phyloP scores from a whole-genome alignment of 1,140 invertebrate species.

The Drosophila takahashii region DNA sequence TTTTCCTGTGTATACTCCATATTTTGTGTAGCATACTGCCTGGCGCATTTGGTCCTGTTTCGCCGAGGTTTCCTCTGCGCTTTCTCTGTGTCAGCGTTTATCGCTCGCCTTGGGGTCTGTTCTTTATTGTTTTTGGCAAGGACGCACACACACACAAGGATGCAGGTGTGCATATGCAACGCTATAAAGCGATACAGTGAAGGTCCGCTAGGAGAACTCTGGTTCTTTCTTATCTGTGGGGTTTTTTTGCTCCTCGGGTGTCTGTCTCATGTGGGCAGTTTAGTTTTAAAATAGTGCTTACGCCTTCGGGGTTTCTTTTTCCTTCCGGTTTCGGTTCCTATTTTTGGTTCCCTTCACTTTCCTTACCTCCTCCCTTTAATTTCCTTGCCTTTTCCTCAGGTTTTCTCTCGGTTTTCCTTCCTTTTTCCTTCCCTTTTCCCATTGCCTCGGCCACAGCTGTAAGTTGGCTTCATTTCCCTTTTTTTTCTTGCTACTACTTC shows the following conservation, averaged over 20 bases:
- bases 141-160: slow-evolving; percentile 28
- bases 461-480: slow-evolving; percentile 35
- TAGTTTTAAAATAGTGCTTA: slow-evolving; percentile 45
- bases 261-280: slow-evolving; percentile 59
- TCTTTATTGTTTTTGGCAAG: slow-evolving; percentile 67
- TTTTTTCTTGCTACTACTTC: slow-evolving; percentile 13
- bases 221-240: background rate
- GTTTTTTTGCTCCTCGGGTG: background rate
- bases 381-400: slow-evolving; percentile 4
- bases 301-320: slow-evolving; percentile 16
- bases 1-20: slow-evolving; percentile 5
- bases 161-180: slow-evolving; percentile 30
- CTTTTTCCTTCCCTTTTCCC: slow-evolving; percentile 13
- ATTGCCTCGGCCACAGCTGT: slow-evolving; percentile 29
- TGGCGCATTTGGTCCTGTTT: slow-evolving; percentile 29
- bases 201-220: background rate
- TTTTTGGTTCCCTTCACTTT: background rate
- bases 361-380: slow-evolving; percentile 1
- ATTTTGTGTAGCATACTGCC: slow-evolving; percentile 43
- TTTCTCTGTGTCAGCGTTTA: slow-evolving; percentile 63
- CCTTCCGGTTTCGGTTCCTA: slow-evolving; percentile 25
- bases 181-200: slow-evolving; percentile 24
- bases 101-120: slow-evolving; percentile 59
- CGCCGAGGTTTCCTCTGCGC: slow-evolving; percentile 16
- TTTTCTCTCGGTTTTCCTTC: too few species aligned